Percentiles rank a stretch among this genome's conserved stretches.
Evolutionary conservation across 2,113 vertebrate genomes (phyloP).

Genomic region (Paraplagusia blochii): DNA sequence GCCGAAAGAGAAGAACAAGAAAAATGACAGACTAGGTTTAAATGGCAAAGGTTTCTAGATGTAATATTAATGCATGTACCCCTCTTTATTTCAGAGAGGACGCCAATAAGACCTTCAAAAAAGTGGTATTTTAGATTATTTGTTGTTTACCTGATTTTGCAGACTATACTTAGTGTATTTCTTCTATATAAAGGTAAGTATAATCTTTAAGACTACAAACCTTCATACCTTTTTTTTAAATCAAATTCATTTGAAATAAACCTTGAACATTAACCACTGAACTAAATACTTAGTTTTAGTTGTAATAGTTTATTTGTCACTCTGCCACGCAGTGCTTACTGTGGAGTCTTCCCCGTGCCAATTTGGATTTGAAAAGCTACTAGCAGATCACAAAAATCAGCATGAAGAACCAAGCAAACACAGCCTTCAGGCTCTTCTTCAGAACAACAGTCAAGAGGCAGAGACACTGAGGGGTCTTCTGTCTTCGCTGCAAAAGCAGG

Average conservation of each 20-base stretch:
- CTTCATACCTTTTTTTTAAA: too few species aligned
- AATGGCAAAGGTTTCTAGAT: too few species aligned
- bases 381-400: not conserved
- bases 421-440: slow-evolving; percentile 13
- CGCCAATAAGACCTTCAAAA: slow-evolving; percentile 22
- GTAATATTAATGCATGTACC: not conserved
- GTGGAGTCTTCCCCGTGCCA: not conserved
- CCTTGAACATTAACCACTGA: too few species aligned
- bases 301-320: not conserved
- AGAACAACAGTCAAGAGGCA: slow-evolving; percentile 45
- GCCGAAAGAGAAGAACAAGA: too few species aligned
- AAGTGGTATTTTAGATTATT: slow-evolving; percentile 28
- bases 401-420: not conserved
- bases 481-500: slow-evolving; percentile 43
- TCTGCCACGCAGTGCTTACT: slow-evolving; percentile 29
- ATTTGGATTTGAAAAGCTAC: not conserved
- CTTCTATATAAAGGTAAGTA: slow-evolving; percentile 64
- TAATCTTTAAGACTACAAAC: not conserved
- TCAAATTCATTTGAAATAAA: too few species aligned
- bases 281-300: not conserved
- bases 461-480: slow-evolving; percentile 27
- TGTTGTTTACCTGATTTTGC: slow-evolving; percentile 49
- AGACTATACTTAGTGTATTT: slow-evolving; percentile 45
- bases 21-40: too few species aligned
- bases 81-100: slow-evolving; percentile 56